Percentiles rank a stretch among this genome's conserved stretches.
These are phyloP conservation scores for Paracanthobrama guichenoti DNA, from an alignment of 2,113 vertebrate species.

Conservation along the genomic window DNA sequence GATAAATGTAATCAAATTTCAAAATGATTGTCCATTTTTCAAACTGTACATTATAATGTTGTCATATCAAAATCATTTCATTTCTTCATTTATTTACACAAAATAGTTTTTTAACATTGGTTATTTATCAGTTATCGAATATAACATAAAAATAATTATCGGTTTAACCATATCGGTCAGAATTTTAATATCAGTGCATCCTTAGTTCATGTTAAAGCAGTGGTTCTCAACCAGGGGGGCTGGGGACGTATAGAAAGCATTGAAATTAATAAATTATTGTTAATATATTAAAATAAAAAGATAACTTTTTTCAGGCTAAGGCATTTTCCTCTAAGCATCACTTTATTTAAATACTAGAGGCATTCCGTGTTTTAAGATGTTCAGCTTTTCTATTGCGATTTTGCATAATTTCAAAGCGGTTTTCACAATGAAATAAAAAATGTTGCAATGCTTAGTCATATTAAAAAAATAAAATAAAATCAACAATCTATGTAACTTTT, in stretches of 20 bases:
- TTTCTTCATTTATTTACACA: not conserved
- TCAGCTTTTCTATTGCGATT: no score
- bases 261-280: not conserved
- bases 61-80: not conserved
- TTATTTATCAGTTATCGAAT: not conserved
- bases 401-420: no score
- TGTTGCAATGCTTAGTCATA: no score
- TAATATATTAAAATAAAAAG: not conserved
- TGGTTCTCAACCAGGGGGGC: no score
- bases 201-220: not conserved
- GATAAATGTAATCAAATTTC: not conserved
- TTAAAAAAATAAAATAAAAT: no score
- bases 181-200: not conserved
- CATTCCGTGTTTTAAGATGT: no score
- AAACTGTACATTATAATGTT: not conserved
- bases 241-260: not conserved
- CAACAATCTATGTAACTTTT: no score
- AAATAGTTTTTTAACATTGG: not conserved
- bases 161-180: not conserved
- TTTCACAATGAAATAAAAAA: no score
- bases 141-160: not conserved
- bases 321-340: no score
- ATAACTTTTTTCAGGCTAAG: not conserved
- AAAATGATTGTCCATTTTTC: not conserved
- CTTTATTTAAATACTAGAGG: no score